A percentile compares a stretch with the other conserved stretches of the same genome.
phyloP scores from a whole-genome alignment of 2,113 vertebrate species.

The Corythaeola cristata region DNA sequence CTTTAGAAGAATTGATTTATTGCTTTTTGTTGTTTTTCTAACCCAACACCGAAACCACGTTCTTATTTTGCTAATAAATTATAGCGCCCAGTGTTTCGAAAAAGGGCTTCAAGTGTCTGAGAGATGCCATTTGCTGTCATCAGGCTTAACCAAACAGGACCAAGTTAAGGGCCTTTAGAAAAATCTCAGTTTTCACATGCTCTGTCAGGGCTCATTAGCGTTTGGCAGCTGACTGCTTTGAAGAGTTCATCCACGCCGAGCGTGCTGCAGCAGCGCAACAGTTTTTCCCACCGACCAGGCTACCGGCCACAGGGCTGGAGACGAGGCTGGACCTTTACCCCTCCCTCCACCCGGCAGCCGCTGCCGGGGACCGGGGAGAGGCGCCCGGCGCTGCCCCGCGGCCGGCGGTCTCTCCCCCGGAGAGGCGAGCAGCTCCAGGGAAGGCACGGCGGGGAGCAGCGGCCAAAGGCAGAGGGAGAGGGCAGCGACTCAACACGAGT shows the following conservation, averaged over 20 bases:
- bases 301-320: background rate
- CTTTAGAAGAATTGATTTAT: background rate
- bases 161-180: background rate
- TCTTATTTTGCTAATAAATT: background rate
- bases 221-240: background rate
- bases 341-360: background rate
- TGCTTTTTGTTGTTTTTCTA: too few relatives aligned
- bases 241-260: background rate
- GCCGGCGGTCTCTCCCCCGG: background rate
- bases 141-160: background rate
- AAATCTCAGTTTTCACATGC: background rate
- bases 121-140: background rate
- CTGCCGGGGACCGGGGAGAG: background rate
- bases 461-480: background rate
- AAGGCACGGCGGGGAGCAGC: background rate
- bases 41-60: background rate
- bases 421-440: background rate
- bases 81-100: rapidly evolving
- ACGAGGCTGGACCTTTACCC: background rate
- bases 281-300: background rate
- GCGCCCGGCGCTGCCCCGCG: too few relatives aligned
- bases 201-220: background rate
- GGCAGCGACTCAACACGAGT: background rate
- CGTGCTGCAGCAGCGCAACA: background rate
- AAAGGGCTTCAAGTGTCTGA: background rate